Evolutionary conservation across 2,888 invertebrate species (phyloP).

Genomic region (Melikaiella ostensackeni): DNA sequence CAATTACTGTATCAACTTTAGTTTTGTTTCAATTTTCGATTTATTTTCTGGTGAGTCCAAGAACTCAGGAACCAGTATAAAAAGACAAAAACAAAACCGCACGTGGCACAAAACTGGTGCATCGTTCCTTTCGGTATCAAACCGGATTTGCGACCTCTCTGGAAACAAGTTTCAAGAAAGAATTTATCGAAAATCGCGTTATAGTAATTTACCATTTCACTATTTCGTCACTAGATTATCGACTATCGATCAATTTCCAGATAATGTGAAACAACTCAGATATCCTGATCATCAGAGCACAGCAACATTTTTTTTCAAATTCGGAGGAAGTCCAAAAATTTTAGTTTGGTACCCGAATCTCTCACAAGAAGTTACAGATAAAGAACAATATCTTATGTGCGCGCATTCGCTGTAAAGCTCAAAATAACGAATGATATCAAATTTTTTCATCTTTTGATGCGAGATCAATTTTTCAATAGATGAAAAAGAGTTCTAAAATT

Average conservation of each 20-base stretch:
- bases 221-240: background rate
- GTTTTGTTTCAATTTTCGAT: background rate
- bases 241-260: background rate
- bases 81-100: background rate
- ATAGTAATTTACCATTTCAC: background rate
- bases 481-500: too few relatives aligned
- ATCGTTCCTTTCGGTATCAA: background rate
- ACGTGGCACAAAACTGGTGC: background rate
- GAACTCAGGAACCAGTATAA: background rate
- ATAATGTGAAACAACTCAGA: background rate
- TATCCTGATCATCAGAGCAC: too few relatives aligned
- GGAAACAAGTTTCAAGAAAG: background rate
- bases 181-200: background rate
- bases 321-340: too few relatives aligned
- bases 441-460: too few relatives aligned
- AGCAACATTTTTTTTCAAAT: too few relatives aligned
- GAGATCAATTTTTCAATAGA: too few relatives aligned
- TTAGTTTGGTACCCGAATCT: too few relatives aligned
- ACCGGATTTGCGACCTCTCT: background rate
- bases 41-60: background rate
- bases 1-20: background rate
- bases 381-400: too few relatives aligned
- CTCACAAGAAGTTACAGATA: too few relatives aligned
- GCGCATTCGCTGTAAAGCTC: too few relatives aligned
- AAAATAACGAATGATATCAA: too few relatives aligned